Conservation (phyloP, 1,140 invertebrate species). For the Zaprionus capensis region DNA sequence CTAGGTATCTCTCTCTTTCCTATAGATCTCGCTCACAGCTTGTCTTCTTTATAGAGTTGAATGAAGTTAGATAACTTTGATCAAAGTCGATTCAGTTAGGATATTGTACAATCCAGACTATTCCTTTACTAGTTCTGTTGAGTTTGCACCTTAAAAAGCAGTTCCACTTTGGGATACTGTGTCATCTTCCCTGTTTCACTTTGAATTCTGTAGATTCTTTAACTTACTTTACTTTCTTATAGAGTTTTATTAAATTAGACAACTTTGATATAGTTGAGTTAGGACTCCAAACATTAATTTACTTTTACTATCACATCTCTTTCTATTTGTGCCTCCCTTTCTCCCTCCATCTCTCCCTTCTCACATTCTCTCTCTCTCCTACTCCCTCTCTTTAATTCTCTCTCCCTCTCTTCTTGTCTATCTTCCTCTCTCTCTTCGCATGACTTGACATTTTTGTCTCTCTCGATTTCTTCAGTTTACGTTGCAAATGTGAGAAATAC, state of each 20-base stretch:
- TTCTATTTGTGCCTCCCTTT: neutral
- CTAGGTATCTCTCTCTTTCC: neutral
- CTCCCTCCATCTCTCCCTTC: neutral
- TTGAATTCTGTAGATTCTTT: neutral
- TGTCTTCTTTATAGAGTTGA: neutral
- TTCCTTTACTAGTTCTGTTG: neutral
- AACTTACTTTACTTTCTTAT: no score
- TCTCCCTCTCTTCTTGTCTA: neutral
- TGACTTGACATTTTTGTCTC: conserved; percentile 10
- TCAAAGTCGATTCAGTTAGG: neutral
- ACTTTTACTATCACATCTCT: neutral
- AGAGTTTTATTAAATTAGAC: no score
- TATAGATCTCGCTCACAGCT: neutral
- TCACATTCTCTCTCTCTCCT: conserved; percentile 1
- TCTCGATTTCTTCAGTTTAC: conserved; percentile 39
- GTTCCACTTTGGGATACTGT: no score
- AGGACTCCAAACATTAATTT: neutral
- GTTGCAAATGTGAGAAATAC: conserved; percentile 65
- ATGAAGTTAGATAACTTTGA: neutral
- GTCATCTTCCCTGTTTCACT: neutral
- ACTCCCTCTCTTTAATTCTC: neutral
- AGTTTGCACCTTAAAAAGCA: neutral
- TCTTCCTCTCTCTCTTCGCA: neutral
- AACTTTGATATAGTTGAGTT: neutral
- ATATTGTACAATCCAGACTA: neutral